Evolutionary conservation across 2,888 invertebrate species (phyloP), one percentile per base, ranked within the genome.

Genomic region (Dorcus parallelipipedus): DNA sequence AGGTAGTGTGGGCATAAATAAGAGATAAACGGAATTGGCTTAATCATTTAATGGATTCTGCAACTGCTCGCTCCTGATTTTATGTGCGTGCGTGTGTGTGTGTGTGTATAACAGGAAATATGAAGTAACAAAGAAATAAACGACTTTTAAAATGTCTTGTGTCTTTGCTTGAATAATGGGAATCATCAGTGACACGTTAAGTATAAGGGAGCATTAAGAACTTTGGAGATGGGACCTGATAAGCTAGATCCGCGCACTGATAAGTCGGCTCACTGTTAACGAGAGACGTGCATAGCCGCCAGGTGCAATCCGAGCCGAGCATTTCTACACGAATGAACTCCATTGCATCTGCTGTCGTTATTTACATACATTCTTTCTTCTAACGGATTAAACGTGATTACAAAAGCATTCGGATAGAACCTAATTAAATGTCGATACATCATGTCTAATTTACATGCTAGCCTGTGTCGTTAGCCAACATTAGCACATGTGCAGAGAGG

Each of bases 1-100:
- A 59, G 54, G 54, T 59, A 42, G 59, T 23, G 41, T 43, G 64
- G 65, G 68, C 72, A 73, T 73, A 73, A 71, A 73, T 73, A 67
- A 65, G 59, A 66, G 70, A 72, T 73, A 71, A 71, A 71, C 69
- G 64, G 62, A 66, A 66, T 68, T 64, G 68, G 67, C 59, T 67
- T 72, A 71, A 73, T 73, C 71, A 68, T 69, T 73, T 72, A 73
- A 73, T 74, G 73, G 69, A 67, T 69, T 66, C 68, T 64, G 67
- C 67, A 66, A 70, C 68, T 67, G 68, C 66, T 64, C 64, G 63
- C 64, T 65, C 61, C 64, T 63, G 65, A 64, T 67, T 68, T 67
- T 66, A 64, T 67, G 60, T 64, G 3, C 23, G 38, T 49, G 49
- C 10, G 14, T 17, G n/a, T 48, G 41, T 40, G 40, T 40, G 10